Conservation (phyloP, 2,113 vertebrate species). For the Cyprinodon brontotheroides region DNA sequence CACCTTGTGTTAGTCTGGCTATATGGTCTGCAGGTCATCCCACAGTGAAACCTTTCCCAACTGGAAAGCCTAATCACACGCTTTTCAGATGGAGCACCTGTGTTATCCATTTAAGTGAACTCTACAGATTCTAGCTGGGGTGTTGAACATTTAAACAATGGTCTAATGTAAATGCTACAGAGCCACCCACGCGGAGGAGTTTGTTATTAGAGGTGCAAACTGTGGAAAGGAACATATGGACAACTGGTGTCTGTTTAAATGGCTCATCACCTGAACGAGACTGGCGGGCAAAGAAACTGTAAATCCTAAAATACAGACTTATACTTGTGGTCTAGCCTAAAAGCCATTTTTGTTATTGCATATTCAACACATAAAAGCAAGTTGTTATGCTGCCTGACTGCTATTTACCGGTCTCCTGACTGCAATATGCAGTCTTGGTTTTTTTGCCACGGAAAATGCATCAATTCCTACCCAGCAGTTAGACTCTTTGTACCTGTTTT, state of each 20-base stretch:
- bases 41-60: constrained; percentile 27
- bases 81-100: constrained; percentile 8
- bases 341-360: neutral
- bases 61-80: constrained; percentile 11
- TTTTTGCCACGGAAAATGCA: neutral
- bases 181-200: constrained; percentile 53
- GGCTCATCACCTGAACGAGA: constrained; percentile 39
- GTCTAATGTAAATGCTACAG: neutral
- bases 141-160: constrained; percentile 10
- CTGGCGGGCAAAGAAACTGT: constrained; percentile 40
- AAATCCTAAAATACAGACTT: constrained; percentile 27
- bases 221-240: constrained; percentile 50
- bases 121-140: constrained; percentile 17
- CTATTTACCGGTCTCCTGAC: neutral
- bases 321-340: constrained; percentile 46
- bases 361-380: neutral
- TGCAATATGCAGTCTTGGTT: neutral
- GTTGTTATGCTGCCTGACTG: neutral
- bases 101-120: constrained; percentile 38
- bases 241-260: constrained; percentile 27
- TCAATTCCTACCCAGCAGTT: neutral
- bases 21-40: constrained; percentile 18
- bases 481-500: neutral
- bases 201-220: constrained; percentile 52
- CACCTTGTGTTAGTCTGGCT: constrained; percentile 43